These are phyloP conservation scores for Pyrgilauda ruficollis DNA, from an alignment of 2,113 vertebrate species.

Conservation along the genomic window DNA sequence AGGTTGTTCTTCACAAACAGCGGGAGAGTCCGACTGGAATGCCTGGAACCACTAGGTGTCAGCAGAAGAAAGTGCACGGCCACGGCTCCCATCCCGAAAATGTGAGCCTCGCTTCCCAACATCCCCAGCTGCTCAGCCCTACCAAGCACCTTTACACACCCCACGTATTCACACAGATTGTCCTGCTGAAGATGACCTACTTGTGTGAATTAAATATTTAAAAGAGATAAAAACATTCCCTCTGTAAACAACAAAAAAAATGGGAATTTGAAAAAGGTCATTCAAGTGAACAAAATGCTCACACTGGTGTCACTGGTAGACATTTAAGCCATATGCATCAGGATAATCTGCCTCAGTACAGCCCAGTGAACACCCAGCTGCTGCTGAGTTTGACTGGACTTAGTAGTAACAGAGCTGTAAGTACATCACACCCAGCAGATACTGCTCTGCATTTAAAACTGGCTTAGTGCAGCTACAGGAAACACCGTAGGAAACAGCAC, in stretches of 20 bases:
- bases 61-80: slow-evolving; percentile 67
- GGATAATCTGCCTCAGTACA: not conserved
- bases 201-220: not conserved
- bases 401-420: fast-evolving
- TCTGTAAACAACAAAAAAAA: not conserved
- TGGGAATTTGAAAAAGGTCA: not conserved
- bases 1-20: not conserved
- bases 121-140: not conserved
- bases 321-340: not conserved
- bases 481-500: not conserved
- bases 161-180: too few relatives aligned
- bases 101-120: not conserved
- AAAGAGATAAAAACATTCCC: not conserved
- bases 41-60: slow-evolving; percentile 74
- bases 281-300: not conserved
- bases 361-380: not conserved
- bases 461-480: not conserved
- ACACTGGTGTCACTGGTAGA: not conserved
- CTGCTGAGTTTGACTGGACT: not conserved
- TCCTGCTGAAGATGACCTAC: not conserved
- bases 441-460: not conserved
- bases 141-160: not conserved
- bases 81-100: not conserved
- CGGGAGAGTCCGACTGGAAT: fast-evolving
- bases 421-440: not conserved